These are phyloP conservation scores for Drosophila nikananu DNA, from an alignment of 1,140 invertebrate species.

Conservation along the genomic window DNA sequence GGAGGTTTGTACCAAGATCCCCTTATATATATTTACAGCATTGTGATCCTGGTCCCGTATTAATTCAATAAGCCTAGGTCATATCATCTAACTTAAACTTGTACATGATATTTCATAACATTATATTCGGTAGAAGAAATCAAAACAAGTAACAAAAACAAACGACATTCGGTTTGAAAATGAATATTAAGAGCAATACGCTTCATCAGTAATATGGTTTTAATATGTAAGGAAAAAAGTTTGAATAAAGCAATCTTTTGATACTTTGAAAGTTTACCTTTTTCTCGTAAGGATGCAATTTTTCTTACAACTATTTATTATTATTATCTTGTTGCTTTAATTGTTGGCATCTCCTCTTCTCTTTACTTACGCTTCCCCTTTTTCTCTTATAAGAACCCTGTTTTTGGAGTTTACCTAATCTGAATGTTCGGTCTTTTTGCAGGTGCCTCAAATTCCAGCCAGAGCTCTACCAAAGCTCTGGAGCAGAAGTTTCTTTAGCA, in stretches of 20 bases:
- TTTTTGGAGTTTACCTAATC: slow-evolving; percentile 21
- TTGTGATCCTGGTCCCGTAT: slow-evolving; percentile 45
- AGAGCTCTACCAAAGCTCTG: slow-evolving; percentile 90
- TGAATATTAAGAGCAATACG: slow-evolving; percentile 28
- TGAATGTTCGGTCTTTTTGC: slow-evolving; percentile 49
- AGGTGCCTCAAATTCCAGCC: slow-evolving; percentile 89
- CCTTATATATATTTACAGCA: slow-evolving; percentile 36
- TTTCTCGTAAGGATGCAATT: slow-evolving; percentile 19
- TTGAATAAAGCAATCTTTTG: slow-evolving; percentile 49
- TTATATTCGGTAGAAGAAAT: slow-evolving; percentile 19
- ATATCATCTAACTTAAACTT: slow-evolving; percentile 31
- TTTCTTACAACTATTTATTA: neutral
- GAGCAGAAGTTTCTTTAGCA: slow-evolving; percentile 93
- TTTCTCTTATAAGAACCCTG: neutral
- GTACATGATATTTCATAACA: slow-evolving; percentile 19
- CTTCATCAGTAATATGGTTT: slow-evolving; percentile 43
- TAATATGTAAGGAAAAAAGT: slow-evolving; percentile 36
- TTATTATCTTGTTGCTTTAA: slow-evolving; percentile 5
- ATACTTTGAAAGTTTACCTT: slow-evolving; percentile 40
- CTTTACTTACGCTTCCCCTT: slow-evolving; percentile 5
- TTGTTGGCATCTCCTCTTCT: slow-evolving; percentile 7
- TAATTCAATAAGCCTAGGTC: slow-evolving; percentile 36
- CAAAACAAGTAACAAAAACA: slow-evolving; percentile 14
- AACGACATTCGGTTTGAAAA: slow-evolving; percentile 22
- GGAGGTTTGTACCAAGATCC: slow-evolving; percentile 33